Conservation (phyloP, 2,888 invertebrate genomes). For the Tenthredo livida region DNA sequence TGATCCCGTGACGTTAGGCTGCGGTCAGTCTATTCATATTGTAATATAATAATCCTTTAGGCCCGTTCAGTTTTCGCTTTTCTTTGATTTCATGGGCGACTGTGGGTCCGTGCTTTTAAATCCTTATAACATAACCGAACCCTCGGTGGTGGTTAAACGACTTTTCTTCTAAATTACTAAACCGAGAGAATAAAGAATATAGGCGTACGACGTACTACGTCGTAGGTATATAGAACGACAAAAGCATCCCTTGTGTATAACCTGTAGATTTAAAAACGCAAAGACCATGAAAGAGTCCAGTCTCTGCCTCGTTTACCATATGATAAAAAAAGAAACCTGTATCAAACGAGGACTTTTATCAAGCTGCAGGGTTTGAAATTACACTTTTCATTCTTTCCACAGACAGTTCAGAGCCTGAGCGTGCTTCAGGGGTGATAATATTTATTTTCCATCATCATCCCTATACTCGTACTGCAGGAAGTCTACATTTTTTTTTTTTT, state of each 20-base stretch:
- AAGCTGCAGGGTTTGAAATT: not conserved
- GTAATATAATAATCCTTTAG: not conserved
- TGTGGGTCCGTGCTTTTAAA: not conserved
- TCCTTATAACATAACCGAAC: not conserved
- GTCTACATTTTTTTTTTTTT: not conserved
- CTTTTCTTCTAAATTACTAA: not conserved
- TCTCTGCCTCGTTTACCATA: not conserved
- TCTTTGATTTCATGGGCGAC: not conserved
- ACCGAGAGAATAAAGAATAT: not conserved
- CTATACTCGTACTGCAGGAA: not conserved
- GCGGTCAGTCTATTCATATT: not conserved
- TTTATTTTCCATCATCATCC: constrained; percentile 29
- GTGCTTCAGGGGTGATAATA: not conserved
- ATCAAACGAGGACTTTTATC: not conserved
- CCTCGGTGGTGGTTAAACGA: not conserved
- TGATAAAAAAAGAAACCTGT: not conserved
- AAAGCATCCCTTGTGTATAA: not conserved
- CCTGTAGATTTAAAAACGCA: not conserved
- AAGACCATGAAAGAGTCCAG: not conserved
- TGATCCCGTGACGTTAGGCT: not conserved
- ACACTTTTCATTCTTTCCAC: not conserved
- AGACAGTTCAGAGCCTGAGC: not conserved
- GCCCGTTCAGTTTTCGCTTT: not conserved
- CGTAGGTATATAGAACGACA: not conserved
- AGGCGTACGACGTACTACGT: too few relatives aligned